Percentiles rank a stretch among this genome's conserved stretches.
Conservation (phyloP, 2,797 vertebrate species). For the Apodemus agrarius region DNA sequence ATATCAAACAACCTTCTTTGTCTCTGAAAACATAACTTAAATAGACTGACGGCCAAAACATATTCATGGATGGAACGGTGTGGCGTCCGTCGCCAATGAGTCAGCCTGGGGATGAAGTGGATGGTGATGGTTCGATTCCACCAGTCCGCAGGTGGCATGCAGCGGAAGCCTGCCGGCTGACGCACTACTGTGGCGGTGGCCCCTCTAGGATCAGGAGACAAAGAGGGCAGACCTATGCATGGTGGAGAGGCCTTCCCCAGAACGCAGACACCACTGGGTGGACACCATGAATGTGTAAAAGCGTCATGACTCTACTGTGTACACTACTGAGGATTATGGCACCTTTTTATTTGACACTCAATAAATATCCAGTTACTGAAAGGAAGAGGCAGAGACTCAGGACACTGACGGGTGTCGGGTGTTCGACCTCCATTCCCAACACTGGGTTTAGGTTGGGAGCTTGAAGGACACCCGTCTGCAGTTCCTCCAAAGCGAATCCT, state of each 20-base stretch:
- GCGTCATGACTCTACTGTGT: not conserved
- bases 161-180: not conserved
- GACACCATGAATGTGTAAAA: constrained; percentile 20
- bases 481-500: constrained; percentile 79
- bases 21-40: constrained; percentile 85
- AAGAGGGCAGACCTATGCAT: constrained; percentile 70
- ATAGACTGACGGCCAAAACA: constrained; percentile 81
- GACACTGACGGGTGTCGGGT: not conserved
- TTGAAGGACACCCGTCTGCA: constrained; percentile 52
- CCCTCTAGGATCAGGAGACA: constrained; percentile 80
- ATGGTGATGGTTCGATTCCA: not conserved
- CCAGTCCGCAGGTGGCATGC: not conserved
- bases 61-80: constrained; percentile 40
- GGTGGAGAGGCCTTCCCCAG: constrained; percentile 84
- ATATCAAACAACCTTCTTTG: constrained; percentile 58
- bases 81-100: not conserved
- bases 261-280: constrained; percentile 81
- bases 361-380: constrained; percentile 74
- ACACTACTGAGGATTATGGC: not conserved
- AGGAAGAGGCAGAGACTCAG: not conserved
- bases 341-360: constrained; percentile 44
- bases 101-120: not conserved
- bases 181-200: not conserved
- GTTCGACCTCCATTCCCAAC: constrained; percentile 27
- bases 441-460: not conserved